These are phyloP conservation scores for Empis stercorea DNA, from an alignment of 2,888 invertebrate species.

Conservation along the genomic window DNA sequence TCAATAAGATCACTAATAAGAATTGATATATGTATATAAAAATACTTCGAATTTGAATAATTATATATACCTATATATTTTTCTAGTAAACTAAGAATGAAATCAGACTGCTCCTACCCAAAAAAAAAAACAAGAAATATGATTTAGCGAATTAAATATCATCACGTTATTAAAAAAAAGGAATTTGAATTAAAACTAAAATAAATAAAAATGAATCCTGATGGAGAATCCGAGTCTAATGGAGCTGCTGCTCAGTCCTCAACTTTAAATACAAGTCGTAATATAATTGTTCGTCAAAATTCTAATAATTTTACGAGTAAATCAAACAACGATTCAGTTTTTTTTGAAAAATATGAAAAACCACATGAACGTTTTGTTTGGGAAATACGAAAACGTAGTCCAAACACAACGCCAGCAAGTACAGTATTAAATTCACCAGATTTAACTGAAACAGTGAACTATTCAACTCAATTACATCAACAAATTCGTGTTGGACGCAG, in stretches of 20 bases:
- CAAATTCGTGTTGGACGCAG: constrained; percentile 34
- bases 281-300: not conserved
- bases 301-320: not conserved
- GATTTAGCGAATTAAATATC: no score
- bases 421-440: constrained; percentile 35
- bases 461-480: constrained; percentile 24
- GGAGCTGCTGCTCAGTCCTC: no score
- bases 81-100: no score
- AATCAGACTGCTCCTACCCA: no score
- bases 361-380: constrained; percentile 32
- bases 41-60: no score
- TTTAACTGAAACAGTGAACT: constrained; percentile 27
- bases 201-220: not conserved
- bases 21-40: no score
- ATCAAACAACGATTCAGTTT: not conserved
- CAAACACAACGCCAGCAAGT: constrained; percentile 34
- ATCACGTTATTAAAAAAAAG: no score
- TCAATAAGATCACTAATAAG: no score
- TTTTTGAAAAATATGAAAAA: constrained; percentile 14
- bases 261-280: no score
- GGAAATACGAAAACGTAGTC: constrained; percentile 34
- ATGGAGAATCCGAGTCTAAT: not conserved
- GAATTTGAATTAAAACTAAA: not conserved
- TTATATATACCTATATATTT: no score
- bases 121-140: no score